phyloP scores from a whole-genome alignment of 2,888 invertebrate species.

The Clitarchus hookeri region DNA sequence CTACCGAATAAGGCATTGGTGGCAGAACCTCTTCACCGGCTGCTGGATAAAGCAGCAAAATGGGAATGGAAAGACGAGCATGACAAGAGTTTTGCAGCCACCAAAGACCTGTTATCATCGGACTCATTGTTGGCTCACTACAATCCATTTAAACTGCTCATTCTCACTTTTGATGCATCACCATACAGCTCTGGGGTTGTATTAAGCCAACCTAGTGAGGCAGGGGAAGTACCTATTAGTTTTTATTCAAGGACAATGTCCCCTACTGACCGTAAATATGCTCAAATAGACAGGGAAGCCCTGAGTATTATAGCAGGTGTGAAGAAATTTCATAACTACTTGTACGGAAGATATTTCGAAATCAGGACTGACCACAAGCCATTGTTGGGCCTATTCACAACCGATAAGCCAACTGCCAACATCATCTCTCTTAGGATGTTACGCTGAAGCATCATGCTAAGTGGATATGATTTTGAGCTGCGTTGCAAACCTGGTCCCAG shows the following conservation, averaged over 20 bases:
- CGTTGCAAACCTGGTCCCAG: not conserved
- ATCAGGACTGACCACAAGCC: not conserved
- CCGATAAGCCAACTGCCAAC: not conserved
- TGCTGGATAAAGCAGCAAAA: not conserved
- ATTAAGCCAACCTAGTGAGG: not conserved
- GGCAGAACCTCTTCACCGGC: not conserved
- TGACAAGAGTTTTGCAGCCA: not conserved
- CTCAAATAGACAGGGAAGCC: not conserved
- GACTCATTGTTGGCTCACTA: not conserved
- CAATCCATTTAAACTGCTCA: not conserved
- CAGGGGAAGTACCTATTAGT: not conserved
- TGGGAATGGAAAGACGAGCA: not conserved
- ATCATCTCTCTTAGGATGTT: not conserved
- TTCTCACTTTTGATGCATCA: not conserved
- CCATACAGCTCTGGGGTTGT: not conserved
- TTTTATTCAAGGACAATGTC: not conserved
- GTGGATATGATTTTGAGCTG: not conserved
- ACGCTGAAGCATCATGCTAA: not conserved
- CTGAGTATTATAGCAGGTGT: not conserved
- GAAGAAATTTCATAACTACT: conserved; percentile 4
- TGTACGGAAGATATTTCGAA: not conserved
- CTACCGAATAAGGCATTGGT: not conserved
- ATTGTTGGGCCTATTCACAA: not conserved
- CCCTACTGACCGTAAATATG: not conserved
- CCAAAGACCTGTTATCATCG: not conserved